Evolutionary conservation across 2,888 invertebrate species (phyloP), one percentile per base, ranked within the genome.

Genomic region (Galeruca laticollis): DNA sequence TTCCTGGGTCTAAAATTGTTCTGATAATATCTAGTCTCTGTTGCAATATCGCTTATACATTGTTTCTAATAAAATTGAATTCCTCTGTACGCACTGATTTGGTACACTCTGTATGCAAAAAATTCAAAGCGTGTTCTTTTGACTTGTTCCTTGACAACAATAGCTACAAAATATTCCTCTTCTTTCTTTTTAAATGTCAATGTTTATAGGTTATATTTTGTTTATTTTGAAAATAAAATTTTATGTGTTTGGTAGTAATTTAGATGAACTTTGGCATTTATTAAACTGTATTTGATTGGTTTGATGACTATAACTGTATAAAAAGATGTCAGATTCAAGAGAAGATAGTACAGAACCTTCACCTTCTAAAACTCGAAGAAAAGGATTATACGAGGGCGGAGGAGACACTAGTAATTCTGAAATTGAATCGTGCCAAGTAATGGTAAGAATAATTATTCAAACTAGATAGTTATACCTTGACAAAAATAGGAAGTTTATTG

Each of bases 351-450:
- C 69, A 9, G 72, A 72, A 68, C 70, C 75, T 52, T 71, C 76
- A 31, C 73, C 77, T 31, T 73, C 75, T 8, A 78, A 77, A 72
- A 75, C 56, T 62, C 73, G 78, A 57, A 73, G 77, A 63, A 77
- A 69, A 69, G 74, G 70, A 35, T 76, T 78, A 4, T 72, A 77
- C n/a, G 73, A 74, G 18, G 40, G 66, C 13, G 70, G 73, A 31
- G 70, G 74, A n/a, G 76, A 75, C 15, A 61, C 56, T 47, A 68
- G 68, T 35, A 71, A 76, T 69, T 33, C 31, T 18, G 43, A 56
- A n/a, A 57, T 56, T n/a, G 76, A 80, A 65, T 80, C 80, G 35
- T 82, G 82, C 67, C 82, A 82, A 76, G 80, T 80, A 54, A 77
- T 76, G 69, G 82, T 82, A 71, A 73, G 73, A 15, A 26, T 15